These are phyloP conservation scores for Ceratosolen solmsi DNA, from an alignment of 1,140 invertebrate species.

Conservation along the genomic window DNA sequence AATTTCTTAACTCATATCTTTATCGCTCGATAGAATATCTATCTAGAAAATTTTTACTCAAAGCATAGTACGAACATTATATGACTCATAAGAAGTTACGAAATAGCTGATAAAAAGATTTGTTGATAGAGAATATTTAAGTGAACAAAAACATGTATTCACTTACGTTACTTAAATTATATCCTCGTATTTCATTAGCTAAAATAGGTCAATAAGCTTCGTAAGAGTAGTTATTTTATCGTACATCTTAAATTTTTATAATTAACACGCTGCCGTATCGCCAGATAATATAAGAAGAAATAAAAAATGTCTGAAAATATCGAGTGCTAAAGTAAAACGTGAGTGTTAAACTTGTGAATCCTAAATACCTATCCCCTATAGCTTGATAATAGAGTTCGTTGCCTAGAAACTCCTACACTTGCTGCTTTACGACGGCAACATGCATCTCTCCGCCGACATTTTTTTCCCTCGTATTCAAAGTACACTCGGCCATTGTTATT, in stretches of 20 bases:
- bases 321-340: too few relatives aligned
- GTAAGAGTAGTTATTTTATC: background rate
- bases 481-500: background rate
- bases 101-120: background rate
- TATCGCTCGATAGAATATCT: background rate
- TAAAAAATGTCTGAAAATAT: too few relatives aligned
- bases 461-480: too few relatives aligned
- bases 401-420: too few relatives aligned
- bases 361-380: too few relatives aligned
- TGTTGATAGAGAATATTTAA: background rate
- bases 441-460: too few relatives aligned
- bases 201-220: background rate
- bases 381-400: too few relatives aligned
- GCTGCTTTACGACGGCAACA: too few relatives aligned
- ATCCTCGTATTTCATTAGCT: too few relatives aligned
- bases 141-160: background rate
- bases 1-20: conserved; percentile 1
- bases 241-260: background rate
- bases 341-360: too few relatives aligned
- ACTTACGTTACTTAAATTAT: background rate
- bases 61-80: background rate
- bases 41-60: background rate
- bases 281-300: too few relatives aligned
- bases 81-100: background rate
- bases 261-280: too few relatives aligned